Evolutionary conservation across 2,797 vertebrate genomes (phyloP), one percentile per base, ranked within the genome.

Genomic region (Urocyon cinereoargenteus): DNA sequence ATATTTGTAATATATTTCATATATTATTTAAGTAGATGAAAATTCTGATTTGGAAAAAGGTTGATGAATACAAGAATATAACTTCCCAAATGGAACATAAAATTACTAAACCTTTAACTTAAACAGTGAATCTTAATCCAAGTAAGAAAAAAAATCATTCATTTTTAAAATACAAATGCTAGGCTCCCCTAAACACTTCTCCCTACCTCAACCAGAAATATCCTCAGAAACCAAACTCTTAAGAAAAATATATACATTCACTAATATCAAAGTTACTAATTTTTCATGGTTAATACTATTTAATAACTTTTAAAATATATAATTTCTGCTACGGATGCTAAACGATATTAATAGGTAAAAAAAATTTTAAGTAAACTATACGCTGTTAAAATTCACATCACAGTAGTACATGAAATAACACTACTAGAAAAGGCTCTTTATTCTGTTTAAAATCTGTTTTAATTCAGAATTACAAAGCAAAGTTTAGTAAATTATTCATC

Each of bases 401-500:
- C n/a, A 53, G n/a, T 45, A 90, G 28, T 70, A 85, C 18, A 70
- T 40, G 31, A 9, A 90, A 61, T 21, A 91, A 64, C 64, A 77
- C 12, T 84, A 14, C 19, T 94, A 57, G 40, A 89, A 91, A 91
- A 34, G 62, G 34, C 59, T 18, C 9, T 68, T 36, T 86, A 45
- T 82, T 53, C n/a, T 77, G 16, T 86, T 96, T 85, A 88, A 92
- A 90, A 51, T 34, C 83, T n/a, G 34, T 49, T 86, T 24, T 21
- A 12, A 84, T 45, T 96, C 59, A 86, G 66, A 97, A 90, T 72
- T 78, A 59, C 68, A 86, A 92, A 40, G 64, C 34, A 89, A 95
- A 72, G 5, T 66, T 89, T 51, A 86, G 28, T 79, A 90, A 90
- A 49, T 24, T 87, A 87, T 66, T 93, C 40, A 55, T 53, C 36